phyloP scores from a whole-genome alignment of 2,797 vertebrate species.

The Chelmon rostratus region DNA sequence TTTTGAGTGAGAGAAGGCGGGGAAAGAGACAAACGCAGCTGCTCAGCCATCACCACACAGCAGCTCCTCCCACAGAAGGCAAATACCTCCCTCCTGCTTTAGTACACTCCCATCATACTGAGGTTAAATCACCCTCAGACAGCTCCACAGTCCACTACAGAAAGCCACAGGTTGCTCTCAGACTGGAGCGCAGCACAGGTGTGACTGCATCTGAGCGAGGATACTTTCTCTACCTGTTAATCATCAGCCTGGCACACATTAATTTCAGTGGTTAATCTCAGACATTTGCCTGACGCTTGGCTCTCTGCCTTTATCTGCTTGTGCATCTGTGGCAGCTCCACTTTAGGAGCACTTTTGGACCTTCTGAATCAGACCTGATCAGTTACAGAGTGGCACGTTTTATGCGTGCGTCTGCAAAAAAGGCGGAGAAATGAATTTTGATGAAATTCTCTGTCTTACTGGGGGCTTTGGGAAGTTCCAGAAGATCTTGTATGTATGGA shows the following conservation, averaged over 20 bases:
- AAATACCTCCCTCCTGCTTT: slow-evolving; percentile 56
- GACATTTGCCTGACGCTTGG: slow-evolving; percentile 24
- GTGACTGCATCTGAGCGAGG: slow-evolving; percentile 33
- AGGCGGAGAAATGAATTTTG: slow-evolving; percentile 73
- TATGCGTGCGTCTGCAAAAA: not conserved
- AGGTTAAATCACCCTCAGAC: slow-evolving; percentile 37
- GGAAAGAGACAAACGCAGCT: slow-evolving; percentile 34
- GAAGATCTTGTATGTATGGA: slow-evolving; percentile 83
- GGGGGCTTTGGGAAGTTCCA: slow-evolving; percentile 84
- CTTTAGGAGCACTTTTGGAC: slow-evolving; percentile 20
- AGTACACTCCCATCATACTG: slow-evolving; percentile 53
- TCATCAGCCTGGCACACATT: slow-evolving; percentile 24
- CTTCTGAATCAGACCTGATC: slow-evolving; percentile 6
- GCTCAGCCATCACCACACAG: slow-evolving; percentile 33
- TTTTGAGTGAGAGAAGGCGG: slow-evolving; percentile 1
- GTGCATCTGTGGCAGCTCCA: slow-evolving; percentile 15
- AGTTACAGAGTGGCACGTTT: slow-evolving; percentile 11
- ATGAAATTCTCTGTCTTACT: slow-evolving; percentile 76
- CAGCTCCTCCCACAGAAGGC: slow-evolving; percentile 56
- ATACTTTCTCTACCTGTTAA: slow-evolving; percentile 33
- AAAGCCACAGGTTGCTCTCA: slow-evolving; percentile 31
- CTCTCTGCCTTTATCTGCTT: slow-evolving; percentile 15
- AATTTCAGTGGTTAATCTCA: not conserved
- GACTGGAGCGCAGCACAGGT: slow-evolving; percentile 29
- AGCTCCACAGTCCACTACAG: slow-evolving; percentile 25